Conservation (phyloP, 2,113 vertebrate genomes). For the Fulmarus glacialis region DNA sequence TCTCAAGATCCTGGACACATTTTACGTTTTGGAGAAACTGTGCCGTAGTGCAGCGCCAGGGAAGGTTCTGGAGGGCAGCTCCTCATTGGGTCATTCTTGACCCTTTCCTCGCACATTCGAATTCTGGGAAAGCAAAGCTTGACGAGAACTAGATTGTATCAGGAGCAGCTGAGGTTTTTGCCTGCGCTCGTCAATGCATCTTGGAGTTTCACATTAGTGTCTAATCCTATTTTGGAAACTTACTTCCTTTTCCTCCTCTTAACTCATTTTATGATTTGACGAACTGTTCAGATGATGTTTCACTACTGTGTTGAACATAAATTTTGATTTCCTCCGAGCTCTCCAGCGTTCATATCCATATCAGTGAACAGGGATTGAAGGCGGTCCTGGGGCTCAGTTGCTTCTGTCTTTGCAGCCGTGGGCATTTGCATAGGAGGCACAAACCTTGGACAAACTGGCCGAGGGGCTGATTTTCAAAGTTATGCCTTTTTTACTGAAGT, state of each 20-base stretch:
- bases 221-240: background rate
- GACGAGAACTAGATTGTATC: background rate
- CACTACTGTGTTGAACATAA: background rate
- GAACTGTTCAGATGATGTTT: background rate
- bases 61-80: background rate
- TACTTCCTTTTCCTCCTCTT: background rate
- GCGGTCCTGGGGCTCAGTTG: background rate
- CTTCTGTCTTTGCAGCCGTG: background rate
- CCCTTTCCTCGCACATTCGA: background rate
- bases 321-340: background rate
- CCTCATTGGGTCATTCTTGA: background rate
- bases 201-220: background rate
- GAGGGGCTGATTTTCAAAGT: background rate
- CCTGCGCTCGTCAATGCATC: fast-evolving
- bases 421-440: background rate
- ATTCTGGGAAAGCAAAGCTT: background rate
- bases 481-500: background rate
- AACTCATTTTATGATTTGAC: background rate
- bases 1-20: background rate
- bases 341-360: fast-evolving
- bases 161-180: background rate
- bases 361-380: background rate
- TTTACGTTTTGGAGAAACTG: background rate
- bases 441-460: background rate
- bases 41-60: background rate